These are phyloP conservation scores for Sphaeramia orbicularis DNA, from an alignment of 2,797 vertebrate genomes.

Conservation along the genomic window DNA sequence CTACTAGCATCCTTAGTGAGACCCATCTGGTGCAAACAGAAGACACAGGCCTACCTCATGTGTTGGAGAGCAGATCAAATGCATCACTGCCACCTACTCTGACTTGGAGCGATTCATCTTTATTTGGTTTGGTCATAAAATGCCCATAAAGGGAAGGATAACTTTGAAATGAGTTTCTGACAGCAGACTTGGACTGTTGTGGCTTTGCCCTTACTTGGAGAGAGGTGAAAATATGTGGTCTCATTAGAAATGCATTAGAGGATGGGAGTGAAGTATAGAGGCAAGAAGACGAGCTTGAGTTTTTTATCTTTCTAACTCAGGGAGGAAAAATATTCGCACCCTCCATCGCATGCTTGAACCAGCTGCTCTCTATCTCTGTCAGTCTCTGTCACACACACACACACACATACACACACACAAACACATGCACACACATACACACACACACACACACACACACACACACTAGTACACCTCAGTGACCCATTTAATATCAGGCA, in stretches of 20 bases:
- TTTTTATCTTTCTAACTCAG: slow-evolving; percentile 58
- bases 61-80: slow-evolving; percentile 56
- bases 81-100: slow-evolving; percentile 60
- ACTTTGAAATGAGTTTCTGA: slow-evolving; percentile 68
- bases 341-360: slow-evolving; percentile 47
- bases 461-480: slow-evolving; percentile 36
- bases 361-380: slow-evolving; percentile 1
- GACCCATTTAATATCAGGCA: slow-evolving; percentile 65
- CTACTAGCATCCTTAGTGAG: slow-evolving; percentile 47
- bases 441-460: neutral
- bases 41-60: slow-evolving; percentile 32
- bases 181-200: slow-evolving; percentile 45
- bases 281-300: slow-evolving; percentile 49
- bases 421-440: neutral
- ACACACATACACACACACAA: neutral
- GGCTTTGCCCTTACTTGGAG: slow-evolving; percentile 47
- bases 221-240: slow-evolving; percentile 56
- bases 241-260: slow-evolving; percentile 77
- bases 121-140: slow-evolving; percentile 69
- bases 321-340: slow-evolving; percentile 58
- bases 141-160: slow-evolving; percentile 59
- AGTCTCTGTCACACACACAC: neutral
- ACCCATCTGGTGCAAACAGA: slow-evolving; percentile 48
- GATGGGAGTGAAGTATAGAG: slow-evolving; percentile 39
- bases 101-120: slow-evolving; percentile 62